Conservation (phyloP, 2,113 vertebrate species). For the Brachyhypopomus occidentalis region DNA sequence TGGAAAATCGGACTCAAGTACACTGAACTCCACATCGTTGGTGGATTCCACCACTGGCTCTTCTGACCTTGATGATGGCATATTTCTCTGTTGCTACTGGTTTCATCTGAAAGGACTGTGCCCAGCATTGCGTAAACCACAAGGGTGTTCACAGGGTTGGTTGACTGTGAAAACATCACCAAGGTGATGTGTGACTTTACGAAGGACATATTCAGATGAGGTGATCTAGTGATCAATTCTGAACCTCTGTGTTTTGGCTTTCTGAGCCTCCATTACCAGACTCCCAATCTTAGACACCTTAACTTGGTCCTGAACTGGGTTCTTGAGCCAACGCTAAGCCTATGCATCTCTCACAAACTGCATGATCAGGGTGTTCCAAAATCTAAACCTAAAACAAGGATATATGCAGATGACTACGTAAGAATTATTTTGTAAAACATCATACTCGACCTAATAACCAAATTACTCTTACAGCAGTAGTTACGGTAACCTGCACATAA, state of each 20-base stretch:
- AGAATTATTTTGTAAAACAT: not conserved
- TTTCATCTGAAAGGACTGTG: not conserved
- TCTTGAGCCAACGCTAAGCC: not conserved
- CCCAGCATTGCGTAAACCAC: not conserved
- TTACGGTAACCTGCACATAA: not conserved
- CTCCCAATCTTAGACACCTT: not conserved
- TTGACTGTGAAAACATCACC: not conserved
- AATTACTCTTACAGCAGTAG: not conserved
- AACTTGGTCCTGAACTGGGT: not conserved
- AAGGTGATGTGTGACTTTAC: not conserved
- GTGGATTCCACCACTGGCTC: not conserved
- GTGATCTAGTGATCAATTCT: not conserved
- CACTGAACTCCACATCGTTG: not conserved
- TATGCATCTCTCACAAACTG: not conserved
- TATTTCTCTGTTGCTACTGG: slow-evolving; percentile 33
- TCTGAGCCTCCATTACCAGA: not conserved
- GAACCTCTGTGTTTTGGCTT: not conserved
- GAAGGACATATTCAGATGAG: slow-evolving; percentile 1
- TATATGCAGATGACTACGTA: not conserved
- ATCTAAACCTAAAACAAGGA: not conserved
- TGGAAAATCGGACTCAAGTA: not conserved
- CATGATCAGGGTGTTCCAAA: not conserved
- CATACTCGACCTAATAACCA: not conserved
- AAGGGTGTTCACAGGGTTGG: not conserved
- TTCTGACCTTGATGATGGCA: slow-evolving; percentile 23